Percentiles rank a stretch among this genome's conserved stretches.
Evolutionary conservation across 2,888 invertebrate genomes (phyloP).

Genomic region (Holacanthella duospinosa): DNA sequence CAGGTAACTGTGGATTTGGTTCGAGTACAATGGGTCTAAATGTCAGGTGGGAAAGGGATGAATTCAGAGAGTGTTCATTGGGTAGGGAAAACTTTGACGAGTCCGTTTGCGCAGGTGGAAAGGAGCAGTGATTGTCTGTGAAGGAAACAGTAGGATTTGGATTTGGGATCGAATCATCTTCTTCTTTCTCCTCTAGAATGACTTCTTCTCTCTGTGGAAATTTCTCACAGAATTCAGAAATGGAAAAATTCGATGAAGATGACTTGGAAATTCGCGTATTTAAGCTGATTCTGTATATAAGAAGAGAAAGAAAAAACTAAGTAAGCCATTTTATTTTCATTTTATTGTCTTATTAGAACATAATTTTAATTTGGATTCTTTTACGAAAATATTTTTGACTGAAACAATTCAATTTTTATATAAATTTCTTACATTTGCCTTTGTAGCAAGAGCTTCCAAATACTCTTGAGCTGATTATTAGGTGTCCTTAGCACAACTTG

Average conservation of each 20-base stretch:
- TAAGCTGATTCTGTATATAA: conserved; percentile 32
- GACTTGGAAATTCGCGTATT: conserved; percentile 35
- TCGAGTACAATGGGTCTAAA: no score
- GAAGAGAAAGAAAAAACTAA: background rate
- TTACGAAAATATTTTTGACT: no score
- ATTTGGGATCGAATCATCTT: background rate
- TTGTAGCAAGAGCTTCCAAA: conserved; percentile 36
- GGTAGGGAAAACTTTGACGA: no score
- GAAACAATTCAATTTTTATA: background rate
- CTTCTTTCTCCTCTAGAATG: conserved; percentile 16
- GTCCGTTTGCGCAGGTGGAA: no score
- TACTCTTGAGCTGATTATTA: conserved; percentile 33
- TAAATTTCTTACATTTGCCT: conserved; percentile 33
- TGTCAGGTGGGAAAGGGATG: no score
- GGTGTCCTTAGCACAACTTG: conserved; percentile 31
- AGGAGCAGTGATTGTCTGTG: no score
- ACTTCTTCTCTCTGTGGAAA: conserved; percentile 26
- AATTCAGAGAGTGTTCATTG: no score
- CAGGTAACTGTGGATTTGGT: no score
- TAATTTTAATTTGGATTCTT: background rate
- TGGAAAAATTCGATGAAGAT: conserved; percentile 36
- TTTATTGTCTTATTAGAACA: no score
- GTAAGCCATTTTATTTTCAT: background rate
- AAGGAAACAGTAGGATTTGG: no score
- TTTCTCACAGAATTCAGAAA: conserved; percentile 36